Percentiles rank a stretch among this genome's conserved stretches.
Conservation (phyloP, 1,140 invertebrate species). For the Planococcus citri region DNA sequence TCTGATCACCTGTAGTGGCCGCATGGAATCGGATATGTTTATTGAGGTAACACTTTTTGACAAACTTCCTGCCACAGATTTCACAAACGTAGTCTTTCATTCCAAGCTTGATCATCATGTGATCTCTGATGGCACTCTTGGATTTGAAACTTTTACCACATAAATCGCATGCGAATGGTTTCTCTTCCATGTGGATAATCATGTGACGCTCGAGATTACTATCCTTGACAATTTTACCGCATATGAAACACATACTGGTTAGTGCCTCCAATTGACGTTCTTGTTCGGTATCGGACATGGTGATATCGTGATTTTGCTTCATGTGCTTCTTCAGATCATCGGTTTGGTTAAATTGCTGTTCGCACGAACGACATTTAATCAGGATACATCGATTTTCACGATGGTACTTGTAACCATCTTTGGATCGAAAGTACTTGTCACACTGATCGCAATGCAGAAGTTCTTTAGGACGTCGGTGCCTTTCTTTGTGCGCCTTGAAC, state of each 20-base stretch:
- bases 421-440: neutral
- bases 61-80: neutral
- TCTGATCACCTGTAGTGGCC: neutral
- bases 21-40: constrained; percentile 13
- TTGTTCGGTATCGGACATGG: neutral
- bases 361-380: neutral
- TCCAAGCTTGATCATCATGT: neutral
- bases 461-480: neutral
- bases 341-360: neutral
- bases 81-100: constrained; percentile 12
- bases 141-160: neutral
- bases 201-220: neutral
- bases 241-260: neutral
- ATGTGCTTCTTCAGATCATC: neutral
- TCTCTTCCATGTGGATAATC: neutral
- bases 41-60: neutral
- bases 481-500: neutral
- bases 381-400: neutral
- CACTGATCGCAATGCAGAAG: neutral
- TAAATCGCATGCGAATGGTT: neutral
- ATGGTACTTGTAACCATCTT: neutral
- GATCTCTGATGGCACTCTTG: neutral
- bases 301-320: neutral
- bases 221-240: constrained; percentile 1
- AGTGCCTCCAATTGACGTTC: neutral